These are phyloP conservation scores for honey bee (Apis mellifera) DNA, from an alignment of 1,140 invertebrate genomes.

Conservation along the genomic window Amel_HAv3.1 CM009943.2:4776001-4776500, in stretches of 20 bases:
- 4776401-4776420: conserved; percentile 14
- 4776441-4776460: too few relatives aligned
- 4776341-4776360: conserved; percentile 27
- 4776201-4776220: too few relatives aligned
- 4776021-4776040: not conserved
- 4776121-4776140: not conserved
- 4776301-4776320: not conserved
- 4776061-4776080: too few relatives aligned
- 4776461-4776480: conserved; percentile 37
- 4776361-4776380: conserved; percentile 38
- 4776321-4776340: conserved; percentile 31
- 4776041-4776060: not conserved
- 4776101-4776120: too few relatives aligned
- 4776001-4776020: conserved; percentile 25
- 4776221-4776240: not conserved
- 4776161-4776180: not conserved
- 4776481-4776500: conserved; percentile 32
- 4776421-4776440: too few relatives aligned
- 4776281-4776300: conserved; percentile 26
- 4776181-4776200: not conserved
- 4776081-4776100: too few relatives aligned
- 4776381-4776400: not conserved
- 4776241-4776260: not conserved
- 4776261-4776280: not conserved
- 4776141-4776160: not conserved